These are phyloP conservation scores for Zaprionus ghesquierei DNA, from an alignment of 1,140 invertebrate species.

Conservation along the genomic window DNA sequence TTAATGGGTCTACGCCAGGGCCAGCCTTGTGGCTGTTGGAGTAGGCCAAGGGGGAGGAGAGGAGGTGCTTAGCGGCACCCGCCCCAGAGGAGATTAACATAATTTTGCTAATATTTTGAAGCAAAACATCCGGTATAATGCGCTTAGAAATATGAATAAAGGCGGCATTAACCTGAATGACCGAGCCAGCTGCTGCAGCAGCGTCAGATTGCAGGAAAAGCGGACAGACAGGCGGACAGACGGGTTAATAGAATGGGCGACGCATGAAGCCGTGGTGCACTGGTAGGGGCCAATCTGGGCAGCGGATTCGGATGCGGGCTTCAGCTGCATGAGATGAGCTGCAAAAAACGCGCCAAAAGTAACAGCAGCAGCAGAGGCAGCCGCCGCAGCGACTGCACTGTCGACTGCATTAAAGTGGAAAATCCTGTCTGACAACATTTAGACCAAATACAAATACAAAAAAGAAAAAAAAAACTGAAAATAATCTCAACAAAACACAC, in stretches of 20 bases:
- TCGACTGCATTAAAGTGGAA: conserved; percentile 77
- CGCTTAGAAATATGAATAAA: conserved; percentile 75
- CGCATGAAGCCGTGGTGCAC: conserved; percentile 8
- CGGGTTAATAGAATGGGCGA: conserved; percentile 4
- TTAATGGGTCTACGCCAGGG: conserved; percentile 16
- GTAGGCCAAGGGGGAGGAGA: neutral
- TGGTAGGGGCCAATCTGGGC: conserved; percentile 11
- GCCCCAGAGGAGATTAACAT: conserved; percentile 55
- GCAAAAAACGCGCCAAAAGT: conserved; percentile 58
- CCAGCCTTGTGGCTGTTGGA: neutral
- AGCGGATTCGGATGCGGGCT: conserved; percentile 20
- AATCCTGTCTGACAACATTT: conserved; percentile 78
- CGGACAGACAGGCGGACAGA: neutral
- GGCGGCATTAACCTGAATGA: conserved; percentile 70
- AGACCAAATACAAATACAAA: too few species aligned
- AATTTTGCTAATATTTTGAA: conserved; percentile 69
- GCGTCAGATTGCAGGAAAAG: conserved; percentile 31
- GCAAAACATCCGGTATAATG: conserved; percentile 55
- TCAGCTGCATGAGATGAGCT: conserved; percentile 67
- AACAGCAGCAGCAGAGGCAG: conserved; percentile 23
- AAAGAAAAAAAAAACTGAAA: conserved; percentile 34
- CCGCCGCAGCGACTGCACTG: conserved; percentile 9
- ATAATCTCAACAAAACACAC: conserved; percentile 56
- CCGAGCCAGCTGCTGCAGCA: conserved; percentile 44
- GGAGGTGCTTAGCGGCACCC: neutral